A percentile compares a stretch with the other conserved stretches of the same genome.
These are phyloP conservation scores for Oenanthe melanoleuca DNA, from an alignment of 2,113 vertebrate genomes.

Conservation along the genomic window DNA sequence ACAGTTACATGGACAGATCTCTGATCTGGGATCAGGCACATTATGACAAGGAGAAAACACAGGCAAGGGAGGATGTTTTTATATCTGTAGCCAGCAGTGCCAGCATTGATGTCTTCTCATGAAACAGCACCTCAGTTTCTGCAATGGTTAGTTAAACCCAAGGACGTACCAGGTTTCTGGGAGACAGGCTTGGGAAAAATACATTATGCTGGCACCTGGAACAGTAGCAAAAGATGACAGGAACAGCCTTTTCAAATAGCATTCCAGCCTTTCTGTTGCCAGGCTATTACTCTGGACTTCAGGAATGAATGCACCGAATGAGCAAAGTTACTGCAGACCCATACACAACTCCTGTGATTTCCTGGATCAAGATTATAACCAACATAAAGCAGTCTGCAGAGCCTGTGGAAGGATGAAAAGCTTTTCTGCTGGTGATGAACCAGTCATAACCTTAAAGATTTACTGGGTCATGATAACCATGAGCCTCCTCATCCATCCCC, in stretches of 20 bases:
- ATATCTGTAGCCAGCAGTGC: neutral
- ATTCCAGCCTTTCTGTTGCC: neutral
- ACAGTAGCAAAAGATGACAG: neutral
- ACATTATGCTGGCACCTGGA: neutral
- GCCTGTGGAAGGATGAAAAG: neutral
- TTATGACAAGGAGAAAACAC: neutral
- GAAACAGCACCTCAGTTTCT: neutral
- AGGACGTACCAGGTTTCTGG: neutral
- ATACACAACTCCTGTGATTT: neutral
- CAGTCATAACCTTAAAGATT: neutral
- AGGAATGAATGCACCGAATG: neutral
- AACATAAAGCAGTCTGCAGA: neutral
- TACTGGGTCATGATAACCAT: neutral
- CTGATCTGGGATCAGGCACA: neutral
- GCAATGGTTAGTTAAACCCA: neutral
- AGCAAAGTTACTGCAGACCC: neutral
- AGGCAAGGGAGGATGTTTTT: neutral
- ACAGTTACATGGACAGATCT: neutral
- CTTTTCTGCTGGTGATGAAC: neutral
- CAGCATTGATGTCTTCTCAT: neutral
- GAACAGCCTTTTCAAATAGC: neutral
- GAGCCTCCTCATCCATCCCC: neutral
- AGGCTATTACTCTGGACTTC: neutral
- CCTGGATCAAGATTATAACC: neutral
- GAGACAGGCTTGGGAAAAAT: neutral